Percentiles rank a stretch among this genome's conserved stretches.
These are phyloP conservation scores for Pseudococcus longispinus DNA, from an alignment of 2,888 invertebrate genomes.

Conservation along the genomic window DNA sequence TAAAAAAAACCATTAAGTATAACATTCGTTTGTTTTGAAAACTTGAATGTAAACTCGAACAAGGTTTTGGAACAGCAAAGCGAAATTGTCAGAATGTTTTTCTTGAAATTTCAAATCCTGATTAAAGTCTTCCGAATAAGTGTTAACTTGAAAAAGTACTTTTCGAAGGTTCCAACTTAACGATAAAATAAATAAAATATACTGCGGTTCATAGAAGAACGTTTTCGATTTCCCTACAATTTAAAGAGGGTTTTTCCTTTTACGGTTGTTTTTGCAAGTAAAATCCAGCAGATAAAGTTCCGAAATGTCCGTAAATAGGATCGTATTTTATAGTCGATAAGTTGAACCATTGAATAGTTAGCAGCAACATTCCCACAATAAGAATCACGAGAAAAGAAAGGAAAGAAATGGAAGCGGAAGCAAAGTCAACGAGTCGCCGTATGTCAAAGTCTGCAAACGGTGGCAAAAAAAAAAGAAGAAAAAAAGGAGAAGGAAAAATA, in stretches of 20 bases:
- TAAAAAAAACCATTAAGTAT: background rate
- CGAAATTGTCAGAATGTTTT: constrained; percentile 40
- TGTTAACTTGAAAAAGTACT: constrained; percentile 46
- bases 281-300: constrained; percentile 34
- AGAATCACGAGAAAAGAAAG: constrained; percentile 14
- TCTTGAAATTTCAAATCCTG: constrained; percentile 39
- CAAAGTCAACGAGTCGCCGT: constrained; percentile 18
- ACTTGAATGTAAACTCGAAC: constrained; percentile 33
- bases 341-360: constrained; percentile 41
- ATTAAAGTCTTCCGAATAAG: constrained; percentile 41
- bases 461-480: background rate
- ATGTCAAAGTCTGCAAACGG: constrained; percentile 16
- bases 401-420: constrained; percentile 16
- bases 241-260: constrained; percentile 42
- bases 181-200: constrained; percentile 42
- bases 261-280: constrained; percentile 45
- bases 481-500: background rate
- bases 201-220: constrained; percentile 36
- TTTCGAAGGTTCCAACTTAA: constrained; percentile 34
- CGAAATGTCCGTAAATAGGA: constrained; percentile 41
- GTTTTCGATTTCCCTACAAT: constrained; percentile 39
- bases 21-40: constrained; percentile 28
- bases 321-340: constrained; percentile 43
- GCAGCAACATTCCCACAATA: constrained; percentile 26
- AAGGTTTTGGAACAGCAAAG: background rate